Conservation (phyloP, 2,797 vertebrate genomes). For the Artibeus lituratus region DNA sequence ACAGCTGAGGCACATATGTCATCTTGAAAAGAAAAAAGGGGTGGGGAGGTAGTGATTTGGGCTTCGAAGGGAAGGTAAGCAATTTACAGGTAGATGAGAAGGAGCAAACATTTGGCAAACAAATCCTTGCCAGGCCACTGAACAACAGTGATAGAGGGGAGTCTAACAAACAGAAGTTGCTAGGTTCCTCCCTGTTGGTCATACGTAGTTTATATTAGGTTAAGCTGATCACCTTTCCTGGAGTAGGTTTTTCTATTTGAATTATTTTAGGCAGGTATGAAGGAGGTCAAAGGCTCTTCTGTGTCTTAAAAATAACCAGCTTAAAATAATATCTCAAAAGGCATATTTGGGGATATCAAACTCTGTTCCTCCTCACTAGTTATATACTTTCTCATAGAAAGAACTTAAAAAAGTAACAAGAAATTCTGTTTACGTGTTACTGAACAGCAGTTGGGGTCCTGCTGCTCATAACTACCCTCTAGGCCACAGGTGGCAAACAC, state of each 20-base stretch:
- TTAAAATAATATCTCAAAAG: background rate
- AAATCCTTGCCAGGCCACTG: background rate
- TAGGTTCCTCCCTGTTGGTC: no score
- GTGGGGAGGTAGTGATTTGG: background rate
- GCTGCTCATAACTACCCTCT: no score
- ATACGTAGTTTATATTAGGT: no score
- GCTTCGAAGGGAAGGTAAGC: background rate
- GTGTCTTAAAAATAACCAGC: background rate
- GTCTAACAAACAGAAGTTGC: background rate
- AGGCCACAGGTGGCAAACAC: no score
- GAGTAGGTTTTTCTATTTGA: no score
- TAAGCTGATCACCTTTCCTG: no score
- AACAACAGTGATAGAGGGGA: background rate
- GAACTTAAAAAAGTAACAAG: background rate
- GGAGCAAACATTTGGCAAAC: background rate
- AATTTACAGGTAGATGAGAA: background rate
- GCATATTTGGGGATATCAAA: background rate
- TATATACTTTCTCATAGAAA: background rate
- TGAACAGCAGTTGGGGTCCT: background rate
- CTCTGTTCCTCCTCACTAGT: background rate
- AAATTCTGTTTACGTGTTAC: no score
- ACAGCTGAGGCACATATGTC: no score
- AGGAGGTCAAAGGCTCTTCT: background rate
- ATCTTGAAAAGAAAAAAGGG: no score
- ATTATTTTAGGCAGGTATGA: background rate